Evolutionary conservation across 2,797 vertebrate species (phyloP).

Genomic region (Gorsachius magnificus): DNA sequence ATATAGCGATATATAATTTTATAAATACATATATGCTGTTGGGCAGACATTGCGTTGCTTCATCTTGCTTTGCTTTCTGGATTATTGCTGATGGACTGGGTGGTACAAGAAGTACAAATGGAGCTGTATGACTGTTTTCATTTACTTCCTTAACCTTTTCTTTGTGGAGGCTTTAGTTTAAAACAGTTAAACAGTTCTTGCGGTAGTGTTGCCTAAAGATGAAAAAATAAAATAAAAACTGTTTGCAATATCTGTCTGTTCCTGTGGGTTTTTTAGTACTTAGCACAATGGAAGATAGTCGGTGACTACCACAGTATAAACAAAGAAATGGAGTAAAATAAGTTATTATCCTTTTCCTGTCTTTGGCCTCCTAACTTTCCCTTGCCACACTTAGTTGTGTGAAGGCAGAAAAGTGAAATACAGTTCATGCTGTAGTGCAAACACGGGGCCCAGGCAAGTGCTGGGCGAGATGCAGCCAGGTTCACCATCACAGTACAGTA

Average conservation of each 20-base stretch:
- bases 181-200: not conserved
- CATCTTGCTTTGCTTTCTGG: not conserved
- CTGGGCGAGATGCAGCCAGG: not conserved
- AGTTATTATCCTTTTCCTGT: not conserved
- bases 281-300: not conserved
- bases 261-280: not conserved
- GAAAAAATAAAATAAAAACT: no score
- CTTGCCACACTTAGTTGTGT: fast-evolving
- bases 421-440: not conserved
- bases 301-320: not conserved
- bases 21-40: not conserved
- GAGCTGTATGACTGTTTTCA: not conserved
- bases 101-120: not conserved
- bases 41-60: not conserved
- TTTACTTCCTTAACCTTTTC: not conserved
- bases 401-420: not conserved
- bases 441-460: no score
- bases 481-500: not conserved
- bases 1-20: not conserved
- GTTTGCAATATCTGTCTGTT: not conserved
- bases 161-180: not conserved
- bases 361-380: not conserved
- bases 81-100: not conserved
- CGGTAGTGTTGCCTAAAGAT: not conserved
- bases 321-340: not conserved